Percentiles rank a stretch among this genome's conserved stretches.
Evolutionary conservation across 2,888 invertebrate species (phyloP).

Genomic region (Isoperla grammatica): DNA sequence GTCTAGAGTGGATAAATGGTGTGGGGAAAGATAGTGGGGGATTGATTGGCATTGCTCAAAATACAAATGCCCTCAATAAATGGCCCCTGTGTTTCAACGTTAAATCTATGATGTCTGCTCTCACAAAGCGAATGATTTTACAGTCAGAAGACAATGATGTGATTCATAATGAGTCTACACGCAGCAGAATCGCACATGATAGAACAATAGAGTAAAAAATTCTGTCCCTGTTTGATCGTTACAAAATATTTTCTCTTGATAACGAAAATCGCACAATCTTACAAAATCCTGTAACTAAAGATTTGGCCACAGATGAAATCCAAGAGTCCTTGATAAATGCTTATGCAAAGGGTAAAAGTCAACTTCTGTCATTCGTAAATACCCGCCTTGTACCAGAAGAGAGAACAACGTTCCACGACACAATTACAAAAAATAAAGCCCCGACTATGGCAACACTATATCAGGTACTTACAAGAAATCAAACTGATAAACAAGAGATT

Average conservation of each 20-base stretch:
- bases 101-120: not conserved
- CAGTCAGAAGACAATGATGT: not conserved
- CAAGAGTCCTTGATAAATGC: no score
- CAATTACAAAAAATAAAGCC: no score
- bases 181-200: not conserved
- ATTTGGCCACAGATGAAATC: no score
- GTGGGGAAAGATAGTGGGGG: conserved; percentile 12
- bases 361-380: no score
- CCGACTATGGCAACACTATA: no score
- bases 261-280: not conserved
- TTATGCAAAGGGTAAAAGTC: no score
- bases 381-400: no score
- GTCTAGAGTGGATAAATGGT: conserved; percentile 13
- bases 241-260: not conserved
- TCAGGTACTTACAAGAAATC: not conserved
- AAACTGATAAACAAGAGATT: not conserved
- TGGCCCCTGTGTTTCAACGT: not conserved
- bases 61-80: not conserved
- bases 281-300: no score
- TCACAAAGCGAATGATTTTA: not conserved
- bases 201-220: not conserved
- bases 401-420: no score
- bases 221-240: not conserved
- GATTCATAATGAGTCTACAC: not conserved
- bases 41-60: conserved; percentile 4